phyloP scores from a whole-genome alignment of 2,797 vertebrate species.

The Crocidura indochinensis region DNA sequence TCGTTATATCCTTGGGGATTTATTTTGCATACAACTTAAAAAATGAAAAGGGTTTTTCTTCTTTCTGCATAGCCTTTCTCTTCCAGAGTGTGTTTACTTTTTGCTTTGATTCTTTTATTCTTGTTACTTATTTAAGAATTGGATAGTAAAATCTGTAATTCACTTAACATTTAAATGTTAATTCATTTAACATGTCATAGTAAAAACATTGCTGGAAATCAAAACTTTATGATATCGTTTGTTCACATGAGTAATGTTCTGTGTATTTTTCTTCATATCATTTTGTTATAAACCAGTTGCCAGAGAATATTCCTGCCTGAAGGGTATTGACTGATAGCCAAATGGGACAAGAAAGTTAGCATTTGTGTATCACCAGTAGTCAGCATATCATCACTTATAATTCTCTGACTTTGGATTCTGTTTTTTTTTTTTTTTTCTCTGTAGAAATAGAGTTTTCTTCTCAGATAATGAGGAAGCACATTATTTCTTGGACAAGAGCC shows the following conservation, averaged over 20 bases:
- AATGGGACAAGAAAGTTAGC: neutral
- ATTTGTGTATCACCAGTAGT: neutral
- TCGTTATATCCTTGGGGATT: neutral
- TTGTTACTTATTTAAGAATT: neutral
- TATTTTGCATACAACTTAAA: conserved; percentile 1
- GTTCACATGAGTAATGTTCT: neutral
- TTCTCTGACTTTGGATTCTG: neutral
- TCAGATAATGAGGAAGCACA: neutral
- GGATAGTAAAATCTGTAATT: too few species aligned
- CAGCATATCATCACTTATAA: neutral
- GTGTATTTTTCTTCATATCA: neutral
- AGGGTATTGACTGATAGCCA: conserved; percentile 1
- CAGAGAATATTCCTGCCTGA: neutral
- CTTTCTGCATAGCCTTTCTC: neutral
- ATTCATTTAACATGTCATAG: too few species aligned
- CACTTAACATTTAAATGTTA: too few species aligned
- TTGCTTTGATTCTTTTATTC: neutral
- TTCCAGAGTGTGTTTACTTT: neutral
- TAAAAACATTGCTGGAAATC: neutral
- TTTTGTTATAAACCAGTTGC: neutral
- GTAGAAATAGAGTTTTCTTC: neutral
- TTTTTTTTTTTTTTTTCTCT: conserved; percentile 20
- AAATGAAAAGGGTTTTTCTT: neutral
- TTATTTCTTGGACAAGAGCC: neutral
- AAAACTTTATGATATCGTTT: conserved; percentile 25